Conservation (phyloP, 1,140 invertebrate genomes). For the Euglossa dilemma region DNA sequence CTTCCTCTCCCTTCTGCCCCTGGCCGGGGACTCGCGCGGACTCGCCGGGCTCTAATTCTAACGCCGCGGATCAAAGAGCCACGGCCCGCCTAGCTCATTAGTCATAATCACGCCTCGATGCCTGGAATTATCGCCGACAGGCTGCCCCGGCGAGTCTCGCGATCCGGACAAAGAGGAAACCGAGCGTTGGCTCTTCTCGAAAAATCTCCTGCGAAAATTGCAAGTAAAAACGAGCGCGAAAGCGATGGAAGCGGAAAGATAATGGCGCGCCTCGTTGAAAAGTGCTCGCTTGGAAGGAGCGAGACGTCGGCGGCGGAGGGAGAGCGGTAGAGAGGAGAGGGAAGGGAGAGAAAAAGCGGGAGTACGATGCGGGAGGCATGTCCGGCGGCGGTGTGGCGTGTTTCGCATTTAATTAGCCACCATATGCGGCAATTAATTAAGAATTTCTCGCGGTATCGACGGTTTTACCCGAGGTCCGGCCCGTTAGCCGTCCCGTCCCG, state of each 20-base stretch:
- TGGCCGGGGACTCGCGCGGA: background rate
- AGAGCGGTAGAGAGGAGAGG: background rate
- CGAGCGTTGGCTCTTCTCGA: background rate
- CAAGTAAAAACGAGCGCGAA: slow-evolving; percentile 13
- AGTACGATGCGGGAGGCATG: slow-evolving; percentile 47
- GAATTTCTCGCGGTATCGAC: slow-evolving; percentile 57
- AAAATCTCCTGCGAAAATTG: background rate
- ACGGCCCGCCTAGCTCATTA: slow-evolving; percentile 57
- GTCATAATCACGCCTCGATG: slow-evolving; percentile 59
- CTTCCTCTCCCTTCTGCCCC: background rate
- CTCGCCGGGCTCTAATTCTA: slow-evolving; percentile 51
- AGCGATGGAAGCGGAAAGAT: background rate
- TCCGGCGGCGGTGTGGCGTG: slow-evolving; percentile 37
- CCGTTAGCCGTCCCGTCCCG: slow-evolving; percentile 55
- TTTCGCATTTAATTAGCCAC: slow-evolving; percentile 61
- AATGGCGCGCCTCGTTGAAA: too few species aligned
- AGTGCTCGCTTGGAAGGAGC: too few species aligned
- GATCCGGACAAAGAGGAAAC: background rate
- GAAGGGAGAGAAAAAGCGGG: slow-evolving; percentile 30
- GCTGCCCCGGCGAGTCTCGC: slow-evolving; percentile 7
- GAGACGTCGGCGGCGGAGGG: too few species aligned
- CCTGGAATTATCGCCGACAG: slow-evolving; percentile 49
- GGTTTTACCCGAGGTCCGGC: slow-evolving; percentile 51
- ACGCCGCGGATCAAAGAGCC: slow-evolving; percentile 56
- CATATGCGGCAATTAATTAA: slow-evolving; percentile 59